phyloP scores from a whole-genome alignment of 2,113 vertebrate species.

The Collichthys lucidus region DNA sequence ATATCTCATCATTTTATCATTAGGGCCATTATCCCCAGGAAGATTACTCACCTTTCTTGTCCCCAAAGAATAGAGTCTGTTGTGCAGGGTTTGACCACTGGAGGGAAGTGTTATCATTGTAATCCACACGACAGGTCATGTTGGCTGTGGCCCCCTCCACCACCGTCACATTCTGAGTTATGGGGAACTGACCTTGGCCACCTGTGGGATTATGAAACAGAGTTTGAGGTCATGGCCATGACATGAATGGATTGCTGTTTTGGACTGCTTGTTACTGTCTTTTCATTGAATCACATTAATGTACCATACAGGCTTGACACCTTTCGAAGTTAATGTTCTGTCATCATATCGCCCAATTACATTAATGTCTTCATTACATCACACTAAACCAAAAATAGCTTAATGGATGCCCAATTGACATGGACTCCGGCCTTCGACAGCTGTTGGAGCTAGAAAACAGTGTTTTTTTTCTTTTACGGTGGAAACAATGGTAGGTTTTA shows the following conservation, averaged over 20 bases:
- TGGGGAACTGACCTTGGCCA: slow-evolving; percentile 95
- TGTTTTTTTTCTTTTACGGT: slow-evolving; percentile 16
- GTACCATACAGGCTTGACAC: slow-evolving; percentile 33
- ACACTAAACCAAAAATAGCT: slow-evolving; percentile 43
- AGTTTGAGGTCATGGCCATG: slow-evolving; percentile 85
- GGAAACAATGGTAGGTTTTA: slow-evolving; percentile 67
- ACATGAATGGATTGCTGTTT: slow-evolving; percentile 32
- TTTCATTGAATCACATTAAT: slow-evolving; percentile 39
- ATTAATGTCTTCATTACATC: slow-evolving; percentile 43
- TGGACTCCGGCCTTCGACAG: slow-evolving; percentile 45
- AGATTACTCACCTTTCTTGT: slow-evolving; percentile 94
- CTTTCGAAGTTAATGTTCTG: slow-evolving; percentile 44
- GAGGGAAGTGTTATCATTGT: slow-evolving; percentile 99
- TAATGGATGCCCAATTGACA: slow-evolving; percentile 33
- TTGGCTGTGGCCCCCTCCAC: slow-evolving; percentile 95
- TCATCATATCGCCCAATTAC: slow-evolving; percentile 23
- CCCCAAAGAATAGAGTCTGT: slow-evolving; percentile 98
- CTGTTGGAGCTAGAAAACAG: slow-evolving; percentile 40
- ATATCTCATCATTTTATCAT: slow-evolving; percentile 53
- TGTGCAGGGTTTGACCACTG: slow-evolving; percentile 99
- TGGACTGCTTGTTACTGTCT: slow-evolving; percentile 1
- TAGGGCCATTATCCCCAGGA: slow-evolving; percentile 26
- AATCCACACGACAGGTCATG: slow-evolving; percentile 99
- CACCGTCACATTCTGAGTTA: slow-evolving; percentile 97
- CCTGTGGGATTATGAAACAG: slow-evolving; percentile 84